Evolutionary conservation across 2,797 vertebrate species (phyloP).

Genomic region (Leptodactylus fallax): DNA sequence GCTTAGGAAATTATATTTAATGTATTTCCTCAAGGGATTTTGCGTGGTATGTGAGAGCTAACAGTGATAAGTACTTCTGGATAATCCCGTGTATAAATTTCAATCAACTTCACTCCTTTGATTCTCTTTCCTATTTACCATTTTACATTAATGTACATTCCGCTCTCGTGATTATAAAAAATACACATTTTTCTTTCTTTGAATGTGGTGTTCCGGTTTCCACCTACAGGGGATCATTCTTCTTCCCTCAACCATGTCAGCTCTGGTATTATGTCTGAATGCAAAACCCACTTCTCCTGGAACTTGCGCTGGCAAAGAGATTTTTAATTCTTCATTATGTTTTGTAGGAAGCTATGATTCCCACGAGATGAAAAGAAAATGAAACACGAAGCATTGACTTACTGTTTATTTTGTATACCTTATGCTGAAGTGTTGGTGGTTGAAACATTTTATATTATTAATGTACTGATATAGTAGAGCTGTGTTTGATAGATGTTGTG

Average conservation of each 20-base stretch:
- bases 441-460: too few species aligned
- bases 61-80: constrained; percentile 55
- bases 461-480: too few species aligned
- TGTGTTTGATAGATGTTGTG: too few species aligned
- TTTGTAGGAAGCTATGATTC: constrained; percentile 3
- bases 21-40: constrained; percentile 40
- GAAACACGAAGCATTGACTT: not conserved
- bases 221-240: constrained; percentile 63
- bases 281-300: constrained; percentile 71
- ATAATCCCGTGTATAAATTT: constrained; percentile 47
- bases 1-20: constrained; percentile 56
- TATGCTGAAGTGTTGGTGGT: too few species aligned
- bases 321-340: constrained; percentile 65
- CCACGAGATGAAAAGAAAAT: not conserved
- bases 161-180: constrained; percentile 59
- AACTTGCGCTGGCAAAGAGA: constrained; percentile 64
- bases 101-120: constrained; percentile 59
- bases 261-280: constrained; percentile 67
- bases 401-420: too few species aligned
- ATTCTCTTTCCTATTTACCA: constrained; percentile 60
- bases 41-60: constrained; percentile 30
- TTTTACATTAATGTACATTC: constrained; percentile 61
- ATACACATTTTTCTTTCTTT: constrained; percentile 63
- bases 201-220: constrained; percentile 59
- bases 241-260: constrained; percentile 66